Evolutionary conservation across 2,888 invertebrate species (phyloP), one percentile per base, ranked within the genome.

Genomic region (Maniola hyperantus): DNA sequence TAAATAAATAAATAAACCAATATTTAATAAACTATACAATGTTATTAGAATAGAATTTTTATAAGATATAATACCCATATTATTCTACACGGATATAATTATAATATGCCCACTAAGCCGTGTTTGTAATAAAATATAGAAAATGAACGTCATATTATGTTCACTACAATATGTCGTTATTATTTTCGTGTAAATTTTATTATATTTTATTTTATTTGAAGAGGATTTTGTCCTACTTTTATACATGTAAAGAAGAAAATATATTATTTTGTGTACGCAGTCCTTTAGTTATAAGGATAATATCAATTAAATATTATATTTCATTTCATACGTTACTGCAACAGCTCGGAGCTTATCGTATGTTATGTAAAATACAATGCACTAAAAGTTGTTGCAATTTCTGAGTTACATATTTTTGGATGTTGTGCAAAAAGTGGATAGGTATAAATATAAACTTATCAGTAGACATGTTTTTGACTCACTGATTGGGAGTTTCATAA

Each of bases 311-410:
- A 36, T 61, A 51, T 46, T 63, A 44, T 44, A 53, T 63, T 63
- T 53, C 63, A 53, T 63, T 63, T 53, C 63, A 33, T 15, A 39
- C 34, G 6, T 63, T 39, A 44, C 62, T 63, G 54, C 44, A 46
- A 46, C 44, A 44, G n/a, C 36, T 63, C 44, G 13, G 13, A 54
- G 54, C n/a, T 63, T 63, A 54, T 54, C 54, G 15, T 46, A 44
- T 42, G 15, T 44, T 54, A 15, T 54, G 33, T 33, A 42, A 63
- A 63, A 63, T 46, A 36, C 44, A 46, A 26, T 54, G 33, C 34
- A 42, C 34, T 34, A 44, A 46, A 44, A 36, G 42, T 51, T 63
- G 6, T 63, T 15, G 54, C 26, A 63, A 54, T 46, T 33, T 15
- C 20, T 53, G 33, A 15, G 33, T 50, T 50, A 39, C 8, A 53